A percentile compares a stretch with the other conserved stretches of the same genome.
Conservation (phyloP, 2,888 invertebrate genomes). For the Ceraclea dissimilis region DNA sequence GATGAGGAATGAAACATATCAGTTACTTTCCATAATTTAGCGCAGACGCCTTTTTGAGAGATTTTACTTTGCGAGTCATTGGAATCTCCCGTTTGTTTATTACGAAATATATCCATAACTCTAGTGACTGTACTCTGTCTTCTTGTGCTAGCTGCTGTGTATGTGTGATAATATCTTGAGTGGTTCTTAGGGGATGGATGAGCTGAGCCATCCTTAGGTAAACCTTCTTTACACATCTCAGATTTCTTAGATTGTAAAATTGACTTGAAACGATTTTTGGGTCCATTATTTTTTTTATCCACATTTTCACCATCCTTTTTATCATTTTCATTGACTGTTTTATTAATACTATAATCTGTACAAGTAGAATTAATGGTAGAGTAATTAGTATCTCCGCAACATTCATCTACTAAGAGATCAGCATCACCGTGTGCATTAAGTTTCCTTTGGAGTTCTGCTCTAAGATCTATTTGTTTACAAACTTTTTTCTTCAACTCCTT, state of each 20-base stretch:
- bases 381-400: not conserved
- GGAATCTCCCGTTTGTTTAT: conserved; percentile 1
- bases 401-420: not conserved
- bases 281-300: not conserved
- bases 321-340: not conserved
- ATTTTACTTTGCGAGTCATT: not conserved
- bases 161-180: conserved; percentile 17
- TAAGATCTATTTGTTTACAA: too few relatives aligned
- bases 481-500: too few relatives aligned
- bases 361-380: too few relatives aligned
- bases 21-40: conserved; percentile 4
- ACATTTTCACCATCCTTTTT: not conserved
- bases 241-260: conserved; percentile 1
- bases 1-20: conserved; percentile 9
- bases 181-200: conserved; percentile 15
- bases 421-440: too few relatives aligned
- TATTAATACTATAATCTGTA: too few relatives aligned
- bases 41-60: not conserved
- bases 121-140: conserved; percentile 13
- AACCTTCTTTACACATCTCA: not conserved
- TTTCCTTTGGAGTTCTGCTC: too few relatives aligned
- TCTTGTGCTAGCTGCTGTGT: conserved; percentile 12
- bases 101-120: conserved; percentile 19
- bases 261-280: conserved; percentile 2
- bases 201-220: conserved; percentile 19